phyloP scores from a whole-genome alignment of 2,113 vertebrate species.

The Oryzias javanicus region DNA sequence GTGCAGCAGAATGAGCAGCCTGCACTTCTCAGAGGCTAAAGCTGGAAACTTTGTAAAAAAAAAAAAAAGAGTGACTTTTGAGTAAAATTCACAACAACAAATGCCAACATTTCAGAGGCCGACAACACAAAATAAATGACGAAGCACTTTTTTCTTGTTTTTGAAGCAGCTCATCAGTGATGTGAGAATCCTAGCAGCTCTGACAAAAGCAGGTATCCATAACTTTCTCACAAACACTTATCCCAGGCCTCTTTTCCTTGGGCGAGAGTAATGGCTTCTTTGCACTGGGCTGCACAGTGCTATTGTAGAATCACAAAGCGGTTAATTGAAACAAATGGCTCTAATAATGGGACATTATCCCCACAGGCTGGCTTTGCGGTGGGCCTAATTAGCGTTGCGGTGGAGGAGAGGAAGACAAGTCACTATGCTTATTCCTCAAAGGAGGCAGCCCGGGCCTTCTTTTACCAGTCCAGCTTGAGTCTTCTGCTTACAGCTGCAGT shows the following conservation, averaged over 20 bases:
- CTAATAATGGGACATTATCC: slow-evolving; percentile 99
- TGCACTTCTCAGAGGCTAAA: slow-evolving; percentile 33
- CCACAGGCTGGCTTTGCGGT: slow-evolving; percentile 90
- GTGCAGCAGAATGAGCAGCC: slow-evolving; percentile 27
- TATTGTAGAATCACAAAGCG: slow-evolving; percentile 95
- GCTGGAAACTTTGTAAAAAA: slow-evolving; percentile 28
- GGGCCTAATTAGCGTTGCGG: slow-evolving; percentile 94
- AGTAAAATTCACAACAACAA: slow-evolving; percentile 12
- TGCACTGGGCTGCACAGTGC: slow-evolving; percentile 87
- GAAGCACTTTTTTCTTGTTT: not conserved
- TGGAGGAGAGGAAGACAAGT: slow-evolving; percentile 78
- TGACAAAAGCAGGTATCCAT: slow-evolving; percentile 51
- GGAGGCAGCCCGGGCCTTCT: slow-evolving; percentile 72
- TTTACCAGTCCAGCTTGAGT: slow-evolving; percentile 48
- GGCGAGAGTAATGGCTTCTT: slow-evolving; percentile 88
- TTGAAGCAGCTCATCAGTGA: slow-evolving; percentile 26
- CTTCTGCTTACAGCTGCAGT: slow-evolving; percentile 19
- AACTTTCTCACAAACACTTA: slow-evolving; percentile 36
- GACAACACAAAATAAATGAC: slow-evolving; percentile 11
- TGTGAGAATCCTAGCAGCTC: slow-evolving; percentile 24
- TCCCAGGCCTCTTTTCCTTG: slow-evolving; percentile 74
- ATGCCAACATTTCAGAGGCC: not conserved
- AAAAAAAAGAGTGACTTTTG: slow-evolving; percentile 12
- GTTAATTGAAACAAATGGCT: slow-evolving; percentile 99
- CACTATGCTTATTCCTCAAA: slow-evolving; percentile 91